phyloP scores from a whole-genome alignment of 1,140 invertebrate species.

The Drosophila miranda region DNA sequence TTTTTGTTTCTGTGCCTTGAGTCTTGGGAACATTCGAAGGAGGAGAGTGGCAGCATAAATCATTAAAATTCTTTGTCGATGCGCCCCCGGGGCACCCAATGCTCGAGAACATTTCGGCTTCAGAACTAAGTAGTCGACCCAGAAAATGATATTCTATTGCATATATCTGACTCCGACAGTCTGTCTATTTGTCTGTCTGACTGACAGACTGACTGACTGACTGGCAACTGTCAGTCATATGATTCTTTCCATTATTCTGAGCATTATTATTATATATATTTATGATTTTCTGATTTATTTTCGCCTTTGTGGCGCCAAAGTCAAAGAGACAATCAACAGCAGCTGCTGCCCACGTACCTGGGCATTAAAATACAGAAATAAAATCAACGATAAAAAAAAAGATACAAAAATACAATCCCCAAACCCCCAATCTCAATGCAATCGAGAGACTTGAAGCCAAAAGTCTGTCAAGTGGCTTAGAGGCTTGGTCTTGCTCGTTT shows the following conservation, averaged over 20 bases:
- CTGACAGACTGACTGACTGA: neutral
- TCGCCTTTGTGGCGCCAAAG: conserved; percentile 72
- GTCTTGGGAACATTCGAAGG: conserved; percentile 56
- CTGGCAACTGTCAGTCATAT: conserved; percentile 49
- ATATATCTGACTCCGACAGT: conserved; percentile 26
- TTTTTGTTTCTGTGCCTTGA: conserved; percentile 3
- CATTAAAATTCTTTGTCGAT: conserved; percentile 59
- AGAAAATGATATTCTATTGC: conserved; percentile 62
- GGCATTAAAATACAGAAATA: conserved; percentile 9
- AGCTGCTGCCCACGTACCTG: conserved; percentile 71
- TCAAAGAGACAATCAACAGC: conserved; percentile 78
- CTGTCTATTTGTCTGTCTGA: neutral
- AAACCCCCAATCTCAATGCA: conserved; percentile 48
- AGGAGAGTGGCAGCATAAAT: conserved; percentile 36
- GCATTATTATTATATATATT: conserved; percentile 56
- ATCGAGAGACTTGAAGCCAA: conserved; percentile 48
- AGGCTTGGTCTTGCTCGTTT: conserved; percentile 57
- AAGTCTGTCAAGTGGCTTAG: conserved; percentile 72
- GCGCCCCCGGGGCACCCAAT: conserved; percentile 31
- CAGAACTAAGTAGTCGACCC: conserved; percentile 64
- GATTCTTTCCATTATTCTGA: conserved; percentile 51
- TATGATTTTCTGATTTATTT: conserved; percentile 52
- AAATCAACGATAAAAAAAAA: conserved; percentile 19
- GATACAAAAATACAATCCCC: conserved; percentile 4
- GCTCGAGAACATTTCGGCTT: conserved; percentile 12